Evolutionary conservation across 2,888 invertebrate genomes (phyloP).

Genomic region (Melinaea menophilus): DNA sequence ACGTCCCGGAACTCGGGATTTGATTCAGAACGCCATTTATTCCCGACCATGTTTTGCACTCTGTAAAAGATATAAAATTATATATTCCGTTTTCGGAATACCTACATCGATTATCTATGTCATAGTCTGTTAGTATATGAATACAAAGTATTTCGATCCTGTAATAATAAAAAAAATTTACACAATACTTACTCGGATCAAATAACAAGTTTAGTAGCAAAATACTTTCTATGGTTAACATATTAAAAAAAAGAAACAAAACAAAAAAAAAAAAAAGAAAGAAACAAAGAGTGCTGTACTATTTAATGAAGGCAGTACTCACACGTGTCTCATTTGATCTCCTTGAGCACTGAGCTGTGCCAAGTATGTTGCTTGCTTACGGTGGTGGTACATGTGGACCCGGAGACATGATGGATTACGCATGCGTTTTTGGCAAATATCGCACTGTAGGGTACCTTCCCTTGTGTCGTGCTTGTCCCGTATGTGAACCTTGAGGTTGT

Average conservation of each 20-base stretch:
- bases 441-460: slow-evolving; percentile 82
- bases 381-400: slow-evolving; percentile 82
- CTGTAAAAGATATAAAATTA: slow-evolving; percentile 40
- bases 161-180: no score
- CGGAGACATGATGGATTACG: slow-evolving; percentile 80
- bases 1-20: slow-evolving; percentile 45
- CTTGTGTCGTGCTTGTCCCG: slow-evolving; percentile 84
- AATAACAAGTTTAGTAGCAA: no score
- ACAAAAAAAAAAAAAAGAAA: slow-evolving; percentile 29
- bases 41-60: slow-evolving; percentile 56
- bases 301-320: slow-evolving; percentile 32
- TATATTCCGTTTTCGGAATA: not conserved
- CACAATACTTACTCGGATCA: no score
- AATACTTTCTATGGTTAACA: no score
- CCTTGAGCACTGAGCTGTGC: slow-evolving; percentile 60
- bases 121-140: no score
- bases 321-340: slow-evolving; percentile 55
- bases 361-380: slow-evolving; percentile 76
- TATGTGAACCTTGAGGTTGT: slow-evolving; percentile 84
- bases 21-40: slow-evolving; percentile 57
- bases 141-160: no score
- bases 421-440: slow-evolving; percentile 83
- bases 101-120: no score
- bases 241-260: slow-evolving; percentile 29
- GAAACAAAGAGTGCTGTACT: not conserved